Evolutionary conservation across 2,797 vertebrate species (phyloP), one percentile per base, ranked within the genome.

Genomic region (Poecilia picta): DNA sequence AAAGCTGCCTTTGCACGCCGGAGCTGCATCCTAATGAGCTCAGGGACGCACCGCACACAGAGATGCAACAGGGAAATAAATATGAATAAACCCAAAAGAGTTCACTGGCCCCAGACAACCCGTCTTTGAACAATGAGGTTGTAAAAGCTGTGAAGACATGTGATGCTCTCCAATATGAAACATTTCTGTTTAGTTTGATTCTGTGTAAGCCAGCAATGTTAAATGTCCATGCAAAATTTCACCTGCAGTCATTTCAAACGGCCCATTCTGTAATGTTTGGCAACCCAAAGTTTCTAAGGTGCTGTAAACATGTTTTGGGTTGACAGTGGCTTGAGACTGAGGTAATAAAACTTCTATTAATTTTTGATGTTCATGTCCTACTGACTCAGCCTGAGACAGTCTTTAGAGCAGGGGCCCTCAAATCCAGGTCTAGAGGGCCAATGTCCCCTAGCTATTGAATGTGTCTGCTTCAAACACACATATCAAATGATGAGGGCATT

Each of bases 21-120:
- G 84, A 90, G 83, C 85, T 84, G 87, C 86, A 90, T 91, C 85
- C 88, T 88, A 90, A 90, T 82, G 86, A 90, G 86, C 88, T 89
- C 76, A 59, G 87, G 91, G 85, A 77, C 76, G 81, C 80, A 41
- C 73, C 89, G 70, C 86, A 87, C 85, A 87, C 80, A 86, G 78
- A 85, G 84, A 87, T 18, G 55, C 87, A 89, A 86, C 53, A 53
- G 83, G 82, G 85, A 91, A 89, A 85, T 90, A 76, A 89, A 92
- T 83, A 81, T 88, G 85, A 94, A 93, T 91, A 89, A 88, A 82
- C 82, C 76, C 64, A 83, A 83, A 88, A 88, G 84, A 83, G 79
- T 68, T 83, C 73, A 77, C 74, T 72, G 77, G 79, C 73, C 73
- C 53, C 11, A 23, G 73, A 83, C 76, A 85, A 62, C 66, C 39